Evolutionary conservation across 2,113 vertebrate species (phyloP).

Genomic region (Sander lucioperca): DNA sequence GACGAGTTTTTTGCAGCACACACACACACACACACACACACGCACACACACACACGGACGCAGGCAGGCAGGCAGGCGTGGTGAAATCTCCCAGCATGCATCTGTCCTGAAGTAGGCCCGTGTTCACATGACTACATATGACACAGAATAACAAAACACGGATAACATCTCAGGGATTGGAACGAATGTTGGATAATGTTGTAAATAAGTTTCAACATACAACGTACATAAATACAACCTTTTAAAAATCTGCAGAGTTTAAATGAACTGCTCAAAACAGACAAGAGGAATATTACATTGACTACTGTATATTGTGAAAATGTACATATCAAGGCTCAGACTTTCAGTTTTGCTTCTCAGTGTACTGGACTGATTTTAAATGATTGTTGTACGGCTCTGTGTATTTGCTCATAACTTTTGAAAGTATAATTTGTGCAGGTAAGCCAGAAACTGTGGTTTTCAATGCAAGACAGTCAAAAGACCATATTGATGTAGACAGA

Average conservation of each 20-base stretch:
- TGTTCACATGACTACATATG: not conserved
- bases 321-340: not conserved
- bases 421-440: too few species aligned
- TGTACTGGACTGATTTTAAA: too few species aligned
- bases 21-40: conserved; percentile 13
- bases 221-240: not conserved
- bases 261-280: not conserved
- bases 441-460: too few species aligned
- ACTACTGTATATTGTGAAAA: not conserved
- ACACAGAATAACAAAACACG: not conserved
- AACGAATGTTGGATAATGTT: not conserved
- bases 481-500: too few species aligned
- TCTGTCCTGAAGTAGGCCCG: not conserved
- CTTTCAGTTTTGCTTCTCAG: not conserved
- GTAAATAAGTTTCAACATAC: not conserved
- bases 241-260: not conserved
- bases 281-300: not conserved
- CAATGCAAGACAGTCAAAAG: too few species aligned
- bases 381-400: too few species aligned
- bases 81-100: conserved; percentile 38
- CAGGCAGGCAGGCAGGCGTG: not conserved
- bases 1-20: not conserved
- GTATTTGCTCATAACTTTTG: too few species aligned
- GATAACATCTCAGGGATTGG: not conserved
- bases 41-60: not conserved